A percentile compares a stretch with the other conserved stretches of the same genome.
Evolutionary conservation across 2,797 vertebrate genomes (phyloP).

Genomic region (Adrianichthys oophorus): DNA sequence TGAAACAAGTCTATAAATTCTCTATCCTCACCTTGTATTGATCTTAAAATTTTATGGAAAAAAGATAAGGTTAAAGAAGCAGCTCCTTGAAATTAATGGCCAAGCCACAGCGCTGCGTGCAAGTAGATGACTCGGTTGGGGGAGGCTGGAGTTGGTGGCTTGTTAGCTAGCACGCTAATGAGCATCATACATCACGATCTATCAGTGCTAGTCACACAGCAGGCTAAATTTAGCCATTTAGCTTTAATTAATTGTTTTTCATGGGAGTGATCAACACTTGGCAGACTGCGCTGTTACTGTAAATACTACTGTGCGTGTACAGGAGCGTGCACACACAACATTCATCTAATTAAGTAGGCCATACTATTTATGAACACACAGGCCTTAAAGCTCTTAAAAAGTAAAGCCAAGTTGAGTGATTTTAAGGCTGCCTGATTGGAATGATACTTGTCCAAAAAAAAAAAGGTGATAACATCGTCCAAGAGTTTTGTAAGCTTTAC

Average conservation of each 20-base stretch:
- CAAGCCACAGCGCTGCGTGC: neutral
- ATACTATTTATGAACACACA: conserved; percentile 22
- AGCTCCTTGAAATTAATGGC: conserved; percentile 29
- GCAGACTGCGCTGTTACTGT: conserved; percentile 18
- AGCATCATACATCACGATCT: conserved; percentile 63
- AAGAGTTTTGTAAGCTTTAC: too few relatives aligned
- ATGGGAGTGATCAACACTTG: conserved; percentile 62
- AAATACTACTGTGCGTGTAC: conserved; percentile 12
- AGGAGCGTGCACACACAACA: neutral
- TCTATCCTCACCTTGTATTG: neutral
- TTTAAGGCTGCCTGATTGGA: too few relatives aligned
- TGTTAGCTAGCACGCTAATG: conserved; percentile 52
- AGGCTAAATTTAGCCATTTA: conserved; percentile 67
- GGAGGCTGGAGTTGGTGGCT: neutral
- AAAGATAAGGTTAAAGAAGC: conserved; percentile 4
- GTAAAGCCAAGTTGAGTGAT: neutral
- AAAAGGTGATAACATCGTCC: too few relatives aligned
- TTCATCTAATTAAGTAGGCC: conserved; percentile 42
- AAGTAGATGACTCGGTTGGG: neutral
- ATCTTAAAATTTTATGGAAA: neutral
- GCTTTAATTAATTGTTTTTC: conserved; percentile 62
- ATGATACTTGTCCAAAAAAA: too few relatives aligned
- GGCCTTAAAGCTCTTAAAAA: conserved; percentile 28
- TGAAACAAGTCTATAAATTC: neutral
- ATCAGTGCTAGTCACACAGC: conserved; percentile 61